Evolutionary conservation across 2,113 vertebrate genomes (phyloP).

Genomic region (Malurus elegans): DNA sequence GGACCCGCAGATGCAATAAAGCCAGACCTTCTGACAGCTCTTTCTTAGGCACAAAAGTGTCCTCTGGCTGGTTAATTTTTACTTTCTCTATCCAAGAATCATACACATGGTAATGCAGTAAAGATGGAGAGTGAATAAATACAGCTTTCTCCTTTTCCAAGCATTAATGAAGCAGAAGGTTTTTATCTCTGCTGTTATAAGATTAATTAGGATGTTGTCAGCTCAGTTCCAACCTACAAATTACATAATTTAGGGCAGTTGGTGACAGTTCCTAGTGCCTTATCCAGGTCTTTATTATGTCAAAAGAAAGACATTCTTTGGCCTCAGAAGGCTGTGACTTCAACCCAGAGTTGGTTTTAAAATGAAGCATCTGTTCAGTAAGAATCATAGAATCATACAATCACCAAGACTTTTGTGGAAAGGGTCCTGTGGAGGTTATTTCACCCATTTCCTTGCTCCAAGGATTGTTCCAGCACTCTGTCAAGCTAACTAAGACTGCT

Average conservation of each 20-base stretch:
- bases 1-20: background rate
- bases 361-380: background rate
- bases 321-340: background rate
- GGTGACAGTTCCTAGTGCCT: background rate
- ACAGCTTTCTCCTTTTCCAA: background rate
- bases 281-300: background rate
- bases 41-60: background rate
- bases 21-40: background rate
- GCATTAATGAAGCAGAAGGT: background rate
- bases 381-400: background rate
- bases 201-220: constrained; percentile 28
- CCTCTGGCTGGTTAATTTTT: background rate
- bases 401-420: background rate
- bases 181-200: constrained; percentile 5
- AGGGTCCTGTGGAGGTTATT: background rate
- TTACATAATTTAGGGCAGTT: background rate
- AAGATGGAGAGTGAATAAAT: background rate
- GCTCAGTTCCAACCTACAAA: background rate
- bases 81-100: background rate
- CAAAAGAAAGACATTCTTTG: background rate
- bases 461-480: background rate
- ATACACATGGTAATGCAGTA: background rate
- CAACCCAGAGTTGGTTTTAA: background rate
- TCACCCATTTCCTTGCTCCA: background rate
- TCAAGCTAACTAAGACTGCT: background rate